phyloP scores from a whole-genome alignment of 1,140 invertebrate species.

The Drosophila albomicans region DNA sequence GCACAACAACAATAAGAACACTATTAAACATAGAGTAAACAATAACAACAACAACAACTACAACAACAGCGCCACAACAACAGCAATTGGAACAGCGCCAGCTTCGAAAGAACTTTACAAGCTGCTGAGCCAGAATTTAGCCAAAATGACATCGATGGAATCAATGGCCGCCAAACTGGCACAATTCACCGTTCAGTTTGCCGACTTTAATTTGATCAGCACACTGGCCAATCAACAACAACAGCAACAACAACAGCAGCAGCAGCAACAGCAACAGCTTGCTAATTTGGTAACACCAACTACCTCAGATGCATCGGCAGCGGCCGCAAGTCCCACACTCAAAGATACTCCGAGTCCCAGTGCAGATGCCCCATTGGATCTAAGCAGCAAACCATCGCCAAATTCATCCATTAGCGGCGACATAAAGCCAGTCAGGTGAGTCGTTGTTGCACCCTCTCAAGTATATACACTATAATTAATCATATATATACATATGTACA shows the following conservation, averaged over 20 bases:
- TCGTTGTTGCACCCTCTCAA: conserved; percentile 7
- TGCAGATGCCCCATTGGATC: conserved; percentile 89
- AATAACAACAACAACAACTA: conserved; percentile 38
- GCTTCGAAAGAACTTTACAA: conserved; percentile 66
- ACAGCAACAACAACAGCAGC: conserved; percentile 64
- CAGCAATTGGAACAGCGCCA: conserved; percentile 35
- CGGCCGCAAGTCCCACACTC: conserved; percentile 82
- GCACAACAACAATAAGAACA: conserved; percentile 50
- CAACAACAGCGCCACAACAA: conserved; percentile 21
- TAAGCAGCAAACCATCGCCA: conserved; percentile 89
- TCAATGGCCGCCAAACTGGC: conserved; percentile 83
- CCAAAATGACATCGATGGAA: conserved; percentile 84
- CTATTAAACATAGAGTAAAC: background rate
- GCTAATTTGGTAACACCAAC: conserved; percentile 76
- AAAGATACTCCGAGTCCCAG: conserved; percentile 86
- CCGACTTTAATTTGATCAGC: conserved; percentile 73
- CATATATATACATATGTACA: conserved; percentile 12
- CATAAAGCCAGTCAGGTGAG: conserved; percentile 77
- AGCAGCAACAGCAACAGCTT: conserved; percentile 64
- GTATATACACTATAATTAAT: conserved; percentile 5
- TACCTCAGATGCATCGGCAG: conserved; percentile 83
- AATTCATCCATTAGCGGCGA: conserved; percentile 83
- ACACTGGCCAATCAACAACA: conserved; percentile 64
- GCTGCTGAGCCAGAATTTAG: conserved; percentile 63
- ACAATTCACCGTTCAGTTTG: conserved; percentile 56